Percentiles rank a stretch among this genome's conserved stretches.
These are phyloP conservation scores for Anarhynchus alexandrinus DNA, from an alignment of 2,113 vertebrate genomes.

Conservation along the genomic window DNA sequence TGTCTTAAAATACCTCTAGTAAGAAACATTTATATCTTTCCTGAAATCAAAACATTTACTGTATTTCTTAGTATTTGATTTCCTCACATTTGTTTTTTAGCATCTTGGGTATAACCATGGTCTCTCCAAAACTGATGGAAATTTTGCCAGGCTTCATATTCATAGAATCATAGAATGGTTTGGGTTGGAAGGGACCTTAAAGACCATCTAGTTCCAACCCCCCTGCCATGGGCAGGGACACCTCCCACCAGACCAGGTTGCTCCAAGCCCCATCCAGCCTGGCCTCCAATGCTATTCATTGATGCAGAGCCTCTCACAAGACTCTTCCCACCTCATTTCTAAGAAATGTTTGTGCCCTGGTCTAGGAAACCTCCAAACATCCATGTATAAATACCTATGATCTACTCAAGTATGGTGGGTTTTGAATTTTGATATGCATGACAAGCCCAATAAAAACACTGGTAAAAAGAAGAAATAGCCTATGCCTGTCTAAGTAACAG, in stretches of 20 bases:
- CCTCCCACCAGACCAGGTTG: not conserved
- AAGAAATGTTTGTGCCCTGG: not conserved
- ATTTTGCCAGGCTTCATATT: not conserved
- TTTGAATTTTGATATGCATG: not conserved
- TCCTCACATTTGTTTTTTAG: not conserved
- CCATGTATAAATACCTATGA: not conserved
- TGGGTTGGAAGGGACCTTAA: not conserved
- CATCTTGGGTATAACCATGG: not conserved
- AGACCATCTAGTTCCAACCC: not conserved
- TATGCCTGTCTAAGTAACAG: not conserved
- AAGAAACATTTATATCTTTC: not conserved
- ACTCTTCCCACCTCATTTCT: not conserved
- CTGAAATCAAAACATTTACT: not conserved
- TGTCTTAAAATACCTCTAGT: not conserved
- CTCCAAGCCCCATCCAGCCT: not conserved
- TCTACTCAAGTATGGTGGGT: accelerated
- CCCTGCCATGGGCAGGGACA: not conserved
- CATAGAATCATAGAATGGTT: not conserved
- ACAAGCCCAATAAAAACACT: not conserved
- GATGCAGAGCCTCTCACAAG: not conserved
- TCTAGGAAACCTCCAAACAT: not conserved
- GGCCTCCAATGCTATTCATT: not conserved
- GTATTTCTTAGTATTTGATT: not conserved
- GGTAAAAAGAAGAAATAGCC: not conserved
- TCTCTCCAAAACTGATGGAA: not conserved